Conservation (phyloP, 2,113 vertebrate genomes). For the Psilopsiagon aymara region DNA sequence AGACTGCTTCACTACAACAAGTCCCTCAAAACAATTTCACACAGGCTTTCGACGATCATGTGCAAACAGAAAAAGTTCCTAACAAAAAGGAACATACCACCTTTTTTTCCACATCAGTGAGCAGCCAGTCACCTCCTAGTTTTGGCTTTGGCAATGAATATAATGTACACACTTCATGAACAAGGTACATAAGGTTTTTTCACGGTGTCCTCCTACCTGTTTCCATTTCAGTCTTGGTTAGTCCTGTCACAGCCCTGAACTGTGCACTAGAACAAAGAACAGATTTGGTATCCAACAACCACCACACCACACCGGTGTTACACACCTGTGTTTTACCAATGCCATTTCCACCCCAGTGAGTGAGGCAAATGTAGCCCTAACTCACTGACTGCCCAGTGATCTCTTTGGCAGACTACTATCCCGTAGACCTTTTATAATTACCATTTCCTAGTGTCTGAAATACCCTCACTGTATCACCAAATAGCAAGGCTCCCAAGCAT, state of each 20-base stretch:
- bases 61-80: not conserved
- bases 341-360: not conserved
- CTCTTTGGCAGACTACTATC: not conserved
- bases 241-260: not conserved
- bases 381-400: not conserved
- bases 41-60: not conserved
- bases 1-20: not conserved
- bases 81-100: not conserved
- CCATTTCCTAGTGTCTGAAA: not conserved
- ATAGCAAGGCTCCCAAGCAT: not conserved
- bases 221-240: not conserved
- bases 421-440: not conserved
- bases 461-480: not conserved
- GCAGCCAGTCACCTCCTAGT: not conserved
- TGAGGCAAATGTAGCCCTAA: fast-evolving
- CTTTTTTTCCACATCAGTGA: not conserved
- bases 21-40: not conserved
- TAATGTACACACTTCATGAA: not conserved
- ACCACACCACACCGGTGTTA: not conserved
- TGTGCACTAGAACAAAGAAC: not conserved
- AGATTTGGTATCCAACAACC: not conserved
- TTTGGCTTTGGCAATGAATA: not conserved
- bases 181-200: not conserved
- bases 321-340: not conserved
- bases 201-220: not conserved